Percentiles rank a stretch among this genome's conserved stretches.
Evolutionary conservation across 1,140 invertebrate genomes (phyloP).

Genomic region (Copidosoma floridanum): DNA sequence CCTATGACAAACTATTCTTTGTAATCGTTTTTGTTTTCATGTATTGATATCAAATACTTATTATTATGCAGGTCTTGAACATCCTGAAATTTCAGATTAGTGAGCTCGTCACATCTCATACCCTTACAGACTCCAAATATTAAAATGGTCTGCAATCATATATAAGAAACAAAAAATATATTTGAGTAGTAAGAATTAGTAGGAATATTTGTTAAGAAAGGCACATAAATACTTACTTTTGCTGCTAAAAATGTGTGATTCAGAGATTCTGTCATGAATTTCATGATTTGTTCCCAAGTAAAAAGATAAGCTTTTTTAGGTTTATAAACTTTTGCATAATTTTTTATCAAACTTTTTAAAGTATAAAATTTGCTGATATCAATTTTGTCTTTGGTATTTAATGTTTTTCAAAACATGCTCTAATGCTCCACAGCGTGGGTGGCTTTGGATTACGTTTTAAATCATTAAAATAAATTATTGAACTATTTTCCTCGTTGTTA

Average conservation of each 20-base stretch:
- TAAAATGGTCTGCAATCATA: too few relatives aligned
- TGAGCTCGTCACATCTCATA: too few relatives aligned
- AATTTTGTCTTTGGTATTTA: constrained; percentile 13
- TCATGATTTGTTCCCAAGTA: constrained; percentile 15
- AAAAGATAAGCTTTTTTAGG: constrained; percentile 14
- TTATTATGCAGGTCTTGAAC: too few relatives aligned
- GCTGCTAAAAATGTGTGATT: neutral
- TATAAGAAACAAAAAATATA: too few relatives aligned
- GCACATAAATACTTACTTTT: constrained; percentile 5
- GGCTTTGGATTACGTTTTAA: too few relatives aligned
- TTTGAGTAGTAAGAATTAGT: too few relatives aligned
- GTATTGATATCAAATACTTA: too few relatives aligned
- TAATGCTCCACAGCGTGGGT: constrained; percentile 20
- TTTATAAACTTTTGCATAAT: constrained; percentile 21
- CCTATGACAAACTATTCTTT: neutral
- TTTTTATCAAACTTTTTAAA: constrained; percentile 16
- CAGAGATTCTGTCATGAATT: constrained; percentile 1
- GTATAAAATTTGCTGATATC: constrained; percentile 16
- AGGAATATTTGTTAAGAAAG: neutral
- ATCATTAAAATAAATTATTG: too few relatives aligned
- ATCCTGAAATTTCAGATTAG: too few relatives aligned
- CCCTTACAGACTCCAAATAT: too few relatives aligned
- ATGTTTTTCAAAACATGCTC: constrained; percentile 15
- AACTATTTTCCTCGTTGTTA: too few relatives aligned
- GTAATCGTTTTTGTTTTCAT: too few relatives aligned